These are phyloP conservation scores for Cirrhinus mrigala DNA, from an alignment of 2,797 vertebrate genomes.

Conservation along the genomic window DNA sequence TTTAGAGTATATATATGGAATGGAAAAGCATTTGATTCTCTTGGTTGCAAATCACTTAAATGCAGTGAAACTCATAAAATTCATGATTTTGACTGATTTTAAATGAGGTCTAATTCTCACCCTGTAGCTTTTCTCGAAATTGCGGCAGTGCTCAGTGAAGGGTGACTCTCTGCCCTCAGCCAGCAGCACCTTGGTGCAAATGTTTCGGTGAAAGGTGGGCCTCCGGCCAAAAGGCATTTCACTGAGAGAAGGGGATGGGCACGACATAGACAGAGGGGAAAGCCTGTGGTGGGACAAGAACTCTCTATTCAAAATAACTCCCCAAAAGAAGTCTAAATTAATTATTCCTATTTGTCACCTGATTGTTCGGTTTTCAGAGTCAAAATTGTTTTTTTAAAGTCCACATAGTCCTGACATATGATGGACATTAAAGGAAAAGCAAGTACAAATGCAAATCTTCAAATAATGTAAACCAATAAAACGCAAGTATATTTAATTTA, in stretches of 20 bases:
- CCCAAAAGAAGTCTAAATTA: not conserved
- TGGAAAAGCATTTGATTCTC: too few relatives aligned
- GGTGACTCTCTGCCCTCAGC: constrained; percentile 85
- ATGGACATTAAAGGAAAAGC: not conserved
- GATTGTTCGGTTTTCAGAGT: not conserved
- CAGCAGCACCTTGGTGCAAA: constrained; percentile 93
- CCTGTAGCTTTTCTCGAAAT: constrained; percentile 87
- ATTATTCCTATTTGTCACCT: not conserved
- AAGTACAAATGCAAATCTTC: not conserved
- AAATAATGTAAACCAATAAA: not conserved
- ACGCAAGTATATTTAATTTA: not conserved
- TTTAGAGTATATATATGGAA: not conserved
- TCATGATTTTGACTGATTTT: not conserved
- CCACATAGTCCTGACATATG: not conserved
- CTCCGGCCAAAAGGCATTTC: constrained; percentile 84
- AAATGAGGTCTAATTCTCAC: constrained; percentile 71
- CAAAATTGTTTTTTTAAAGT: not conserved
- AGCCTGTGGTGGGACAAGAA: constrained; percentile 62
- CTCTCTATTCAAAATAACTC: not conserved
- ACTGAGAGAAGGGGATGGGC: constrained; percentile 77
- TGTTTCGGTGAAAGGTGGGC: constrained; percentile 85
- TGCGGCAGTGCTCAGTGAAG: constrained; percentile 89
- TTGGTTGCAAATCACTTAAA: too few relatives aligned
- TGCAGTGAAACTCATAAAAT: too few relatives aligned
- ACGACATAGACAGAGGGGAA: constrained; percentile 79